Percentiles rank a stretch among this genome's conserved stretches.
Conservation (phyloP, 2,797 vertebrate species). For the Neomorphus geoffroyi region DNA sequence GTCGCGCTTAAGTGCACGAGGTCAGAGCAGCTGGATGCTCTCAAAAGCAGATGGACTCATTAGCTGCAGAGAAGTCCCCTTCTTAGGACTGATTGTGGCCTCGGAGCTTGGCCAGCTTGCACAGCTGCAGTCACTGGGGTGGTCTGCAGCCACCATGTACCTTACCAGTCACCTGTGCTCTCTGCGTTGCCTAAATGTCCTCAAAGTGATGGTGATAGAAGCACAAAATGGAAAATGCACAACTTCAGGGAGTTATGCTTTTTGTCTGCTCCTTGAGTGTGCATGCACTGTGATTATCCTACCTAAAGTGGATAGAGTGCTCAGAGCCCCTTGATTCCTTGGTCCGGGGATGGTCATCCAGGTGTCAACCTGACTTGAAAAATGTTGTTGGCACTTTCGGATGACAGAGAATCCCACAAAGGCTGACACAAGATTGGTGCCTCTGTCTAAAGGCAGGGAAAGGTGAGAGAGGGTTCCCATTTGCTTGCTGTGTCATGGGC, state of each 20-base stretch:
- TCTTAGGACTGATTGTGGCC: background rate
- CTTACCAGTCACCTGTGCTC: background rate
- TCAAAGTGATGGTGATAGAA: accelerated
- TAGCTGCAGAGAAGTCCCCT: background rate
- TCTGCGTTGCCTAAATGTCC: background rate
- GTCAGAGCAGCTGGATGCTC: conserved; percentile 29
- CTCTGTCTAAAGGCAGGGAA: background rate
- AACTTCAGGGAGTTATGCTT: background rate
- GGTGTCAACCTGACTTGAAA: background rate
- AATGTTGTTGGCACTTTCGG: background rate
- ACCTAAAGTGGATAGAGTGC: background rate
- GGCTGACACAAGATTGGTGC: background rate
- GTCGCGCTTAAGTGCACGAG: background rate
- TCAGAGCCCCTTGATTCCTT: background rate
- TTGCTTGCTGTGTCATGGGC: background rate
- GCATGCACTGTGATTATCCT: background rate
- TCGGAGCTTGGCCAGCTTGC: background rate
- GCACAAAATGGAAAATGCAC: background rate
- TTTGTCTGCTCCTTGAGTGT: background rate
- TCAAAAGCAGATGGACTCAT: background rate
- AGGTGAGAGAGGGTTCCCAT: background rate
- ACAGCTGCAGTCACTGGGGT: background rate
- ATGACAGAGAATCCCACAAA: background rate
- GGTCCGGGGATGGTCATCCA: background rate
- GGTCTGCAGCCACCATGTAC: background rate